These are phyloP conservation scores for Scaptomyza graminum DNA, from an alignment of 1,140 invertebrate genomes.

Conservation along the genomic window DNA sequence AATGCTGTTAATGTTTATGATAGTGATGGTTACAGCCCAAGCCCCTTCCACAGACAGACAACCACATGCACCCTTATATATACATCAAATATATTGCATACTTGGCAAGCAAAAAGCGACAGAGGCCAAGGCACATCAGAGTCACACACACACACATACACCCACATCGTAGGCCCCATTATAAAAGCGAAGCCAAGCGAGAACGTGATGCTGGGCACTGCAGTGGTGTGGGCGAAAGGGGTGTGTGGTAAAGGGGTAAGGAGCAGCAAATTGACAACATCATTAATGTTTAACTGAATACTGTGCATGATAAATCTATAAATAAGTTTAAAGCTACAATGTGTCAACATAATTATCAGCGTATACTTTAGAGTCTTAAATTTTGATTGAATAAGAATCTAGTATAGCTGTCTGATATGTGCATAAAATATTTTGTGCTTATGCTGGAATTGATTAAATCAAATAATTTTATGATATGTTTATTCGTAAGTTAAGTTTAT, in stretches of 20 bases:
- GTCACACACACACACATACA: constrained; percentile 10
- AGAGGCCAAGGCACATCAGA: constrained; percentile 29
- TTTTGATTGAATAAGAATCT: neutral
- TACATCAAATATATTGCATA: constrained; percentile 73
- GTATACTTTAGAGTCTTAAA: neutral
- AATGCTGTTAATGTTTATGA: constrained; percentile 74
- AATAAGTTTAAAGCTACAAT: constrained; percentile 8
- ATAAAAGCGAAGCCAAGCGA: constrained; percentile 48
- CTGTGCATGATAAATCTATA: neutral
- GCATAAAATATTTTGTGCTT: too few species aligned
- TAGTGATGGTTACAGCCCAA: constrained; percentile 48
- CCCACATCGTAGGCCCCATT: constrained; percentile 7
- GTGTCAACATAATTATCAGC: constrained; percentile 13
- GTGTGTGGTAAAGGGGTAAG: neutral
- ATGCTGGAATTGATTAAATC: too few species aligned
- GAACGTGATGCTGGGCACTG: constrained; percentile 55
- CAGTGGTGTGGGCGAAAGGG: too few species aligned
- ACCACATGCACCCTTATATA: constrained; percentile 26
- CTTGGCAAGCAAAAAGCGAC: constrained; percentile 42
- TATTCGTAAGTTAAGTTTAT: too few species aligned
- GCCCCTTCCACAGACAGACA: constrained; percentile 8
- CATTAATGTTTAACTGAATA: constrained; percentile 56
- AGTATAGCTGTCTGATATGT: neutral
- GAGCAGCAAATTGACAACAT: constrained; percentile 35
- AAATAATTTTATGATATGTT: too few species aligned